These are phyloP conservation scores for Eupelmus urozonus DNA, from an alignment of 2,888 invertebrate genomes.

Conservation along the genomic window DNA sequence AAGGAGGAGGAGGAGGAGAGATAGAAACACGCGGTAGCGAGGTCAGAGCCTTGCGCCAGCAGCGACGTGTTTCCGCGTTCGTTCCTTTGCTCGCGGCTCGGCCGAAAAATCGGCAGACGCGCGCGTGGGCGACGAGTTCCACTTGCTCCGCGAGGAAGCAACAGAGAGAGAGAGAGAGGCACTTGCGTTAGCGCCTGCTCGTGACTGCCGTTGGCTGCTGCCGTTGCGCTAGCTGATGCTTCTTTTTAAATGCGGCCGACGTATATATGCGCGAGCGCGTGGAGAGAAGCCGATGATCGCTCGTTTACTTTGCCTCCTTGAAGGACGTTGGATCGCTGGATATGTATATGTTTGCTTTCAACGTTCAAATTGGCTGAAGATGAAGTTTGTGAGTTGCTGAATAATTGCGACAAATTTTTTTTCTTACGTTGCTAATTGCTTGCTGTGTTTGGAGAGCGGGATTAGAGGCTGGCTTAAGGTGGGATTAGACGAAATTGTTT, in stretches of 20 bases:
- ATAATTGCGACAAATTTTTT: neutral
- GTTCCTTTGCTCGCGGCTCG: constrained; percentile 43
- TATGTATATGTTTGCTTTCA: constrained; percentile 3
- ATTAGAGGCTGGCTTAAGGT: no score
- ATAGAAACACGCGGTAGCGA: constrained; percentile 17
- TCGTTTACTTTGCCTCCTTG: constrained; percentile 21
- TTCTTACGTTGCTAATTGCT: neutral
- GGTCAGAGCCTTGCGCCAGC: constrained; percentile 47
- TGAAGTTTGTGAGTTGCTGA: neutral
- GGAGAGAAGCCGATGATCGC: constrained; percentile 21
- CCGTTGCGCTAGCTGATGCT: no score
- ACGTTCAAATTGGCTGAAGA: constrained; percentile 7
- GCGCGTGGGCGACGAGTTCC: constrained; percentile 3
- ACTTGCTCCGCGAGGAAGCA: neutral
- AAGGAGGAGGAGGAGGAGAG: neutral
- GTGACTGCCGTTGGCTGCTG: neutral
- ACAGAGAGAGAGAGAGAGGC: neutral
- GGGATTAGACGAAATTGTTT: no score
- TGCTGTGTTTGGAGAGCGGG: no score
- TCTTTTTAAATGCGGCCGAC: neutral
- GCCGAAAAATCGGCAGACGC: constrained; percentile 34
- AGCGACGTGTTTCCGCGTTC: constrained; percentile 39
- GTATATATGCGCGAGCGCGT: no score
- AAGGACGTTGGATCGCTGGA: constrained; percentile 12
- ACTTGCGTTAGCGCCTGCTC: neutral